Evolutionary conservation across 1,140 invertebrate species (phyloP), one percentile per base, ranked within the genome.

Genomic region (Pseudomyrmex concolor): DNA sequence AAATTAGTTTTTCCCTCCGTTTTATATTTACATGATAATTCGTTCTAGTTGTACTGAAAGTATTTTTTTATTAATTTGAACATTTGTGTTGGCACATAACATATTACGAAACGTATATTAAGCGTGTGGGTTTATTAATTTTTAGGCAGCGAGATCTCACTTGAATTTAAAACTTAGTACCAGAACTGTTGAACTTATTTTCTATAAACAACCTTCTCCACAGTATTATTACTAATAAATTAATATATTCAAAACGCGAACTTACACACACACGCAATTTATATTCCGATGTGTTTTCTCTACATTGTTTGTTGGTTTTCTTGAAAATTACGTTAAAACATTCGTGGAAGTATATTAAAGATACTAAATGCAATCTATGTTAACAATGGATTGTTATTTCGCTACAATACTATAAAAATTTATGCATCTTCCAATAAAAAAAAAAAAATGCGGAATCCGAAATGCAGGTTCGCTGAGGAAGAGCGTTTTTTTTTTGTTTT

Each of bases 41-140:
- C 9, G 15, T 48, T 22, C 2, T 2, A 25, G 34, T 76, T 78
- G 51, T 78, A 68, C 10, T 57, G n/a, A 78, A 67, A 68, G 19
- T 70, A 70, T 78, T 68, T 57, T 57, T 67, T 22, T 15, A 55
- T 45, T 64, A 55, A 15, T 67, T 67, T 68, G 45, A 22, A 57
- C 3, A 70, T 59, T 77, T 74, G 22, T 59, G 50, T 76, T 78
- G 76, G 54, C 54, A 78, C 64, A 78, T 57, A 25, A 78, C 59
- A 68, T 17, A 59, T 78, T 78, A 67, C 15, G 43, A 57, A 70
- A 70, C 12, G 34, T 34, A 0, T 70, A 25, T 78, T 48, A 45
- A 34, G 34, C 34, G 34, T 12, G 25, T 76, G 17, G 57, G 57
- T 22, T 70, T 48, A 70, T 70, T 70, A 78, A 70, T 70, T 70